Percentiles rank a stretch among this genome's conserved stretches.
These are phyloP conservation scores for Grapholita molesta DNA, from an alignment of 1,140 invertebrate species.

Conservation along the genomic window DNA sequence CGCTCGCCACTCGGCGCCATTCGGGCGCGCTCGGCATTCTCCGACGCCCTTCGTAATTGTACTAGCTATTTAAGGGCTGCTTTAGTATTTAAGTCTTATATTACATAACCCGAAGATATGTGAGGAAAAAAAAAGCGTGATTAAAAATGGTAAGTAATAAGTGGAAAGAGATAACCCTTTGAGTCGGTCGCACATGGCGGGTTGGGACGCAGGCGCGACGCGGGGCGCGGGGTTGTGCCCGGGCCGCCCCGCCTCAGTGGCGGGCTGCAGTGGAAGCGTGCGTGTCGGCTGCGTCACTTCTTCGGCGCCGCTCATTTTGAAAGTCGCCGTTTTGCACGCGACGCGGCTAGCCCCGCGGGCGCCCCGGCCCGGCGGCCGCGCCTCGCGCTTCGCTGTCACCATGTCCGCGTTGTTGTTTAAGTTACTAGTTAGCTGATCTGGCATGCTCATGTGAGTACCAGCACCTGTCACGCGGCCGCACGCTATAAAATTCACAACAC, in stretches of 20 bases:
- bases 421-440: slow-evolving; percentile 68
- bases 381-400: slow-evolving; percentile 32
- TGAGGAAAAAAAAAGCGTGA: slow-evolving; percentile 11
- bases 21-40: slow-evolving; percentile 44
- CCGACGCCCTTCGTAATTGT: slow-evolving; percentile 52
- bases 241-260: slow-evolving; percentile 74
- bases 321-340: slow-evolving; percentile 53
- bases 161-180: slow-evolving; percentile 67
- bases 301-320: slow-evolving; percentile 66
- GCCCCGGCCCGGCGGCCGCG: slow-evolving; percentile 13
- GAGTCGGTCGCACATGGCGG: slow-evolving; percentile 56
- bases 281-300: slow-evolving; percentile 70
- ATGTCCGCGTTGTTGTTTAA: slow-evolving; percentile 67
- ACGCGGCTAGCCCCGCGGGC: slow-evolving; percentile 47
- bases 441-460: slow-evolving; percentile 73
- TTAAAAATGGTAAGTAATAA: slow-evolving; percentile 51
- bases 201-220: slow-evolving; percentile 25
- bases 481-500: slow-evolving; percentile 22
- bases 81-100: slow-evolving; percentile 45
- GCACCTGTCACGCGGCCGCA: background rate
- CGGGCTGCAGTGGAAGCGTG: slow-evolving; percentile 71
- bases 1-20: slow-evolving; percentile 54
- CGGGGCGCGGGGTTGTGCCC: slow-evolving; percentile 43
- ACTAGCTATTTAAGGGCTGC: slow-evolving; percentile 72
- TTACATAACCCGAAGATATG: slow-evolving; percentile 35